phyloP scores from a whole-genome alignment of 1,140 invertebrate species.

The Meloidogyne chitwoodi region DNA sequence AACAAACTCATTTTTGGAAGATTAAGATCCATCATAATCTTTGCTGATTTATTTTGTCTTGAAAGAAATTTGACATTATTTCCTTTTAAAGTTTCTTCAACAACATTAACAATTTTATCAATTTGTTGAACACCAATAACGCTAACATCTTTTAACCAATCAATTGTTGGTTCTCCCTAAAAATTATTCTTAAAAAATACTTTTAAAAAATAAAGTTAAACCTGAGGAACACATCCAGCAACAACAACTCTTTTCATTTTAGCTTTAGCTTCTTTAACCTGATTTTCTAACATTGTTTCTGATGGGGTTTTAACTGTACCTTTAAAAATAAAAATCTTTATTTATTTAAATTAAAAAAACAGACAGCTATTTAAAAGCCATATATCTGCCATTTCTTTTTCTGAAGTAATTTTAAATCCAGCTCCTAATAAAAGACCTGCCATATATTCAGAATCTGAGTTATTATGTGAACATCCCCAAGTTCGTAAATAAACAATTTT shows the following conservation, averaged over 20 bases:
- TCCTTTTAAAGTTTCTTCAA: constrained; percentile 92
- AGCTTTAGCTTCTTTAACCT: constrained; percentile 74
- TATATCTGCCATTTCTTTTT: constrained; percentile 77
- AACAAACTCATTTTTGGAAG: constrained; percentile 67
- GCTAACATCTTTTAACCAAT: constrained; percentile 55
- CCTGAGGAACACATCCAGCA: constrained; percentile 91
- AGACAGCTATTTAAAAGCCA: constrained; percentile 96
- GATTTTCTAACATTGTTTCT: constrained; percentile 91
- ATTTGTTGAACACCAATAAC: constrained; percentile 96
- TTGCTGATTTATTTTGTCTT: constrained; percentile 24
- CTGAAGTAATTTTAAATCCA: constrained; percentile 62
- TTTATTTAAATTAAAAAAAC: constrained; percentile 10
- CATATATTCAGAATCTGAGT: constrained; percentile 90
- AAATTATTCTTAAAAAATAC: not conserved
- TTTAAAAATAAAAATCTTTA: constrained; percentile 67
- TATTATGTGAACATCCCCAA: constrained; percentile 61
- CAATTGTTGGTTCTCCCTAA: constrained; percentile 49
- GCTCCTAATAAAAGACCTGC: constrained; percentile 67
- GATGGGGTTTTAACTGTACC: constrained; percentile 78
- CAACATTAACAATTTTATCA: constrained; percentile 80
- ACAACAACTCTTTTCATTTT: constrained; percentile 80
- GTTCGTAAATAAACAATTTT: constrained; percentile 36
- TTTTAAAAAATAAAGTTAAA: constrained; percentile 1
- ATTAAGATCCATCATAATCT: constrained; percentile 10
- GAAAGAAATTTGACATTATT: constrained; percentile 57